These are phyloP conservation scores for Dolichallabes microphthalmus DNA, from an alignment of 2,113 vertebrate species.

Conservation along the genomic window DNA sequence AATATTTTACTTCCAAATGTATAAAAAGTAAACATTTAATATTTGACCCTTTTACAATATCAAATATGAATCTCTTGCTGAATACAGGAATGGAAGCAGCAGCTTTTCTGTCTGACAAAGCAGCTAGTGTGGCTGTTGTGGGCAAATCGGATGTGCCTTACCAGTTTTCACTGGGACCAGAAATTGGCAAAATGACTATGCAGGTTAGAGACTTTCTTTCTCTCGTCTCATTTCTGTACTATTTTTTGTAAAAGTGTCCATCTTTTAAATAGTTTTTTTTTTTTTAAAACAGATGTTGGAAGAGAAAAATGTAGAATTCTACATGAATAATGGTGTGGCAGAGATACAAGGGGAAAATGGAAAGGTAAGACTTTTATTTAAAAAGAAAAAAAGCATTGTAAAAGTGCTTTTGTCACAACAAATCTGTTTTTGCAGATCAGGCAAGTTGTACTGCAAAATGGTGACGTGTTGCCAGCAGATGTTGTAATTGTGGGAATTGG, in stretches of 20 bases:
- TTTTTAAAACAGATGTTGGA: constrained; percentile 84
- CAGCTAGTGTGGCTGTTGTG: constrained; percentile 73
- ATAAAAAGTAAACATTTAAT: not conserved
- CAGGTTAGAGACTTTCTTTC: constrained; percentile 66
- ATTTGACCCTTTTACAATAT: not conserved
- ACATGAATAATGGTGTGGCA: constrained; percentile 72
- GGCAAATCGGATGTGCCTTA: constrained; percentile 73
- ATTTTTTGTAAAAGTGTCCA: not conserved
- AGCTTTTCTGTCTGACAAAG: constrained; percentile 78
- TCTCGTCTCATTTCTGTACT: not conserved
- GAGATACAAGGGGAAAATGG: constrained; percentile 77
- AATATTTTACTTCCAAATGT: not conserved
- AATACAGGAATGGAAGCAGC: constrained; percentile 84
- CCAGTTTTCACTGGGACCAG: constrained; percentile 70
- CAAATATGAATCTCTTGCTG: not conserved
- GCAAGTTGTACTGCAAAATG: constrained; percentile 72
- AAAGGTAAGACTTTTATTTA: constrained; percentile 68
- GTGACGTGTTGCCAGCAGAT: constrained; percentile 74
- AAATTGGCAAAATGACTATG: constrained; percentile 78
- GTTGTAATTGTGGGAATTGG: constrained; percentile 82
- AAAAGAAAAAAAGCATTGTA: not conserved
- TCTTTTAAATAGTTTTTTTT: constrained; percentile 7
- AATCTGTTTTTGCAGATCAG: constrained; percentile 70
- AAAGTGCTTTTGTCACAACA: not conserved
- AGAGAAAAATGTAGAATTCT: constrained; percentile 78